phyloP scores from a whole-genome alignment of 2,113 vertebrate genomes.

The Circaetus cinerascens region DNA sequence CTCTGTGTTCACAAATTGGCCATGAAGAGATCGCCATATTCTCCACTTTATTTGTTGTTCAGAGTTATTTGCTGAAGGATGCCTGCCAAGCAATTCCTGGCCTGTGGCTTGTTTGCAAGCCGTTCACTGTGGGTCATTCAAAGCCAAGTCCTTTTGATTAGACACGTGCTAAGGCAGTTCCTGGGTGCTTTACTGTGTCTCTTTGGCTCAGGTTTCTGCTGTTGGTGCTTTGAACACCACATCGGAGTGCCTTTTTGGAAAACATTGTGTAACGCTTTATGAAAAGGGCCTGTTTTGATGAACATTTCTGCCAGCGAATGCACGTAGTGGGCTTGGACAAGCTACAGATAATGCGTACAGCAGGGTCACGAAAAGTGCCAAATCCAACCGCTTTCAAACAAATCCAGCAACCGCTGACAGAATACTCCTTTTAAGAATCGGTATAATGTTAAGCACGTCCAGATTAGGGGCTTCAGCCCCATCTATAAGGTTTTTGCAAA shows the following conservation, averaged over 20 bases:
- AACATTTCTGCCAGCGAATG: neutral
- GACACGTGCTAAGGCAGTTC: conserved; percentile 31
- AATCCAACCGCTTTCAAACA: neutral
- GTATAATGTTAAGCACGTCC: neutral
- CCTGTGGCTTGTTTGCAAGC: conserved; percentile 60
- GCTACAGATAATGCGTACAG: neutral
- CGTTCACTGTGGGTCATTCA: conserved; percentile 43
- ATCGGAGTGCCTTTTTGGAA: conserved; percentile 17
- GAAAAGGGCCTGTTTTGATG: conserved; percentile 39
- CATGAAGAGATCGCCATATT: conserved; percentile 61
- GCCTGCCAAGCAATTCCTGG: conserved; percentile 63
- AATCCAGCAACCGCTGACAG: neutral
- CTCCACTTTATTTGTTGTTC: conserved; percentile 56
- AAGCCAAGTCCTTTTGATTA: conserved; percentile 58
- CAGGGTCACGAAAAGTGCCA: conserved; percentile 2
- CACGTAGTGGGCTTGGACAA: conserved; percentile 10
- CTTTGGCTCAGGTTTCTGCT: conserved; percentile 8
- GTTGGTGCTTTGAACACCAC: neutral
- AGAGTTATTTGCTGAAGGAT: conserved; percentile 56
- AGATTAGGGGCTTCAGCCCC: neutral
- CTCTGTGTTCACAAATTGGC: conserved; percentile 64
- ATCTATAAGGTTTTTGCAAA: neutral
- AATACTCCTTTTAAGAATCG: neutral
- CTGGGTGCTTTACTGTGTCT: neutral
- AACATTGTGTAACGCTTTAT: neutral